phyloP scores from a whole-genome alignment of 1,140 invertebrate genomes.

The Leptopilina clavipes region DNA sequence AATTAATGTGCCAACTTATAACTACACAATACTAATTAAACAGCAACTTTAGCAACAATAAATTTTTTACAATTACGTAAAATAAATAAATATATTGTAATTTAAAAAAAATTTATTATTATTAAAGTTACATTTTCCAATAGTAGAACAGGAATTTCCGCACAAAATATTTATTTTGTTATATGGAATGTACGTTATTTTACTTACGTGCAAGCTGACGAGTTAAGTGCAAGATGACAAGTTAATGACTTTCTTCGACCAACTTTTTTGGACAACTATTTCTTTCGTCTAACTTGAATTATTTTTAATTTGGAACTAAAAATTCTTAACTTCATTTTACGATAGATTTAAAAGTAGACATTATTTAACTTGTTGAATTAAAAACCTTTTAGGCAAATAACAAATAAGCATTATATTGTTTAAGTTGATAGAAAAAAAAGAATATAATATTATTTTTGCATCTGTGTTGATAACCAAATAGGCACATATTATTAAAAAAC shows the following conservation, averaged over 20 bases:
- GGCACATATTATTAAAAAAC: no score
- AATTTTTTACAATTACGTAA: background rate
- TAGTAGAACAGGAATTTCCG: background rate
- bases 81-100: background rate
- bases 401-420: no score
- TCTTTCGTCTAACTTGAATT: background rate
- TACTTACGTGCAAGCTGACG: conserved; percentile 64
- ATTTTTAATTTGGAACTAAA: background rate
- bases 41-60: no score
- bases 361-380: no score
- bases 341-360: no score
- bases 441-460: no score
- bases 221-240: conserved; percentile 68
- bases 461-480: no score
- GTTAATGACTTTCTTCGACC: conserved; percentile 33
- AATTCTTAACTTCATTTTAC: no score
- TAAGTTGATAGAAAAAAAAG: no score
- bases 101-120: background rate
- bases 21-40: no score
- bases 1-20: no score
- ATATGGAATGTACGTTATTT: conserved; percentile 20
- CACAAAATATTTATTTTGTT: background rate
- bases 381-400: no score
- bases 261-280: background rate
- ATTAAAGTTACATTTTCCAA: background rate